A percentile compares a stretch with the other conserved stretches of the same genome.
Evolutionary conservation across 2,113 vertebrate species (phyloP).

Genomic region (Colinus virginianus): DNA sequence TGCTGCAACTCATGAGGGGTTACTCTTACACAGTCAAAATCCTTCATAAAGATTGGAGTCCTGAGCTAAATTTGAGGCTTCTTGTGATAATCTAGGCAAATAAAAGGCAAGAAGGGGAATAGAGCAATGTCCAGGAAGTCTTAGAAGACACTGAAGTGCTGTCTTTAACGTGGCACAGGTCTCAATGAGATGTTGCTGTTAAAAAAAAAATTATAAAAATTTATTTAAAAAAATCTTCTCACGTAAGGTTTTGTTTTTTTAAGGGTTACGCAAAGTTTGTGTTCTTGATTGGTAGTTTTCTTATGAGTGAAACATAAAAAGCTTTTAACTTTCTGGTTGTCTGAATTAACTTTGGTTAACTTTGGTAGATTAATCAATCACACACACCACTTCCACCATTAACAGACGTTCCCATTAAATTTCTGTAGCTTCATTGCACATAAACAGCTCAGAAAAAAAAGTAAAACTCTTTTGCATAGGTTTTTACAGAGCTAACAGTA

Average conservation of each 20-base stretch:
- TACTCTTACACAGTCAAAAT: conserved; percentile 14
- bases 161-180: background rate
- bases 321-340: conserved; percentile 3
- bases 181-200: background rate
- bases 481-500: background rate
- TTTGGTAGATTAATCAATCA: background rate
- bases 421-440: background rate
- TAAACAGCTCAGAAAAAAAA: background rate
- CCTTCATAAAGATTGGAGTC: background rate
- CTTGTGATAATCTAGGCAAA: background rate
- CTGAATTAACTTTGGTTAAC: background rate
- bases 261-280: background rate
- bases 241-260: background rate
- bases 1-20: background rate
- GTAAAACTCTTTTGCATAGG: background rate
- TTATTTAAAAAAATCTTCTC: background rate
- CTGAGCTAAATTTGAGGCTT: conserved; percentile 29
- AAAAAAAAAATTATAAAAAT: background rate
- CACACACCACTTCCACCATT: conserved; percentile 10
- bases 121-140: background rate
- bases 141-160: background rate
- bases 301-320: background rate
- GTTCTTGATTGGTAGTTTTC: background rate
- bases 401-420: conserved; percentile 31
- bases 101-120: background rate